A percentile compares a stretch with the other conserved stretches of the same genome.
These are phyloP conservation scores for Molorchus minor DNA, from an alignment of 2,888 invertebrate genomes.

Conservation along the genomic window DNA sequence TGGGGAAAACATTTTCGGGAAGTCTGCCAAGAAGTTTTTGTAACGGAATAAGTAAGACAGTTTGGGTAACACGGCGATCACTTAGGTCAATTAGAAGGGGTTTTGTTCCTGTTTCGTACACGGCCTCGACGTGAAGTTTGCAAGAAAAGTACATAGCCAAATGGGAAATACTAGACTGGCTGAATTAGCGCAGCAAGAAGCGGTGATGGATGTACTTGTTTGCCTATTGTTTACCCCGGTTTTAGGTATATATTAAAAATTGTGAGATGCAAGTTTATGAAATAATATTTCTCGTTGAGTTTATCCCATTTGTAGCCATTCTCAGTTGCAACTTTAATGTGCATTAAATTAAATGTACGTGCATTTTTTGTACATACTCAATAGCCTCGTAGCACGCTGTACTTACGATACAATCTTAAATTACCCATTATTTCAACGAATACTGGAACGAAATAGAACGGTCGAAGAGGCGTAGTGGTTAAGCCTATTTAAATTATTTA, in stretches of 20 bases:
- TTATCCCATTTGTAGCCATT: too few species aligned
- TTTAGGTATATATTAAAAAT: background rate
- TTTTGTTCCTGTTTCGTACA: background rate
- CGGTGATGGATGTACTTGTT: background rate
- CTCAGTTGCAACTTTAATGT: too few species aligned
- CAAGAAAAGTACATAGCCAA: background rate
- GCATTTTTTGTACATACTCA: too few species aligned
- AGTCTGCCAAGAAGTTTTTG: constrained; percentile 3
- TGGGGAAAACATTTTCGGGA: constrained; percentile 10
- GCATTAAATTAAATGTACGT: too few species aligned
- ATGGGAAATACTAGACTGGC: background rate
- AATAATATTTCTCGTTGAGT: too few species aligned
- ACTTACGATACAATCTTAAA: too few species aligned
- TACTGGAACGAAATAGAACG: too few species aligned
- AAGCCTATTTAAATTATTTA: too few species aligned
- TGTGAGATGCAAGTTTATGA: background rate
- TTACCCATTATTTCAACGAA: too few species aligned
- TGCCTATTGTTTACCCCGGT: background rate
- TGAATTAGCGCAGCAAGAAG: background rate
- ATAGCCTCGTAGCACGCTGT: too few species aligned
- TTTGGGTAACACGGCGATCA: background rate
- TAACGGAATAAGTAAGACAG: background rate
- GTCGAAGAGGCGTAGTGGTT: too few species aligned
- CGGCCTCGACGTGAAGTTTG: background rate
- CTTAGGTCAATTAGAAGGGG: constrained; percentile 11